phyloP scores from a whole-genome alignment of 2,888 invertebrate species.

The Conistra vaccinii region DNA sequence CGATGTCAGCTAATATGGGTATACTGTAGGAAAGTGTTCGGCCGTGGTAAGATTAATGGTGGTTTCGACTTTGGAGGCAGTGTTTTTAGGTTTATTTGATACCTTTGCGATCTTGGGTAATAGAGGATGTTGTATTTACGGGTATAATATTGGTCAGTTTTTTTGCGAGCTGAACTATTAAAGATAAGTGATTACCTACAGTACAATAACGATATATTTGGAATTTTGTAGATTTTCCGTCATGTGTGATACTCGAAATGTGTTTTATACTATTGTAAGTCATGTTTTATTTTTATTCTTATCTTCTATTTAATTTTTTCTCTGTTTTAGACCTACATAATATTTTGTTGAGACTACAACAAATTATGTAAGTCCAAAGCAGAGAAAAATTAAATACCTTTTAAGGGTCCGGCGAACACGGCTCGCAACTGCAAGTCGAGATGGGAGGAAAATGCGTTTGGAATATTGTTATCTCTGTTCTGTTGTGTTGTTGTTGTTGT shows the following conservation, averaged over 20 bases:
- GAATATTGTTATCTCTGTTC: too few species aligned
- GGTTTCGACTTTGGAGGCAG: not conserved
- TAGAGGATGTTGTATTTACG: not conserved
- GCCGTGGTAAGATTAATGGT: conserved; percentile 46
- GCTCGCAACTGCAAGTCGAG: too few species aligned
- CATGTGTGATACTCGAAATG: not conserved
- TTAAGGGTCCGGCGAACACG: too few species aligned
- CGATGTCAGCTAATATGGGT: conserved; percentile 45
- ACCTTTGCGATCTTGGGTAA: conserved; percentile 8
- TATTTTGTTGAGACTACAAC: too few species aligned
- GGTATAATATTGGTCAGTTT: not conserved
- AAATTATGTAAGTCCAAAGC: too few species aligned
- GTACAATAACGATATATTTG: not conserved
- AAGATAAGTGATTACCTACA: not conserved
- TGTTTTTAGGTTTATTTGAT: conserved; percentile 3
- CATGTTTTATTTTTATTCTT: too few species aligned
- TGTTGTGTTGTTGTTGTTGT: too few species aligned
- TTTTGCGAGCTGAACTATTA: not conserved
- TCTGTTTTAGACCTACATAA: not conserved
- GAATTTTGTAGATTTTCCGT: not conserved
- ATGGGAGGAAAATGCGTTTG: too few species aligned
- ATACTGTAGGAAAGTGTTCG: conserved; percentile 22
- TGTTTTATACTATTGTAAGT: not conserved
- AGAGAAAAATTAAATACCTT: too few species aligned
- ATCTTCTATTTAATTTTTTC: not conserved